These are phyloP conservation scores for Triplophysa dalaica DNA, from an alignment of 2,113 vertebrate species.

Conservation along the genomic window DNA sequence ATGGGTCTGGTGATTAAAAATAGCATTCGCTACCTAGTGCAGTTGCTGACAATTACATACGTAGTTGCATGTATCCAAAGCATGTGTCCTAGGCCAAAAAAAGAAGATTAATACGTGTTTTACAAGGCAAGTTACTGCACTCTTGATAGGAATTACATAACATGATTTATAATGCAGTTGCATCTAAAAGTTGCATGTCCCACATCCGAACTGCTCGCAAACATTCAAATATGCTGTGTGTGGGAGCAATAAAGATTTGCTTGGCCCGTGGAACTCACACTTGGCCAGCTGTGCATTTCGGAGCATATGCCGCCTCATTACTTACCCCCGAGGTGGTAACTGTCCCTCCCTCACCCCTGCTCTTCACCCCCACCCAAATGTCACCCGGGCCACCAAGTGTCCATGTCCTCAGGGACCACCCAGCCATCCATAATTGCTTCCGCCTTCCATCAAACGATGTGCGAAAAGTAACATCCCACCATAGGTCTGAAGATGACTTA, in stretches of 20 bases:
- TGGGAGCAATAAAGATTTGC: not conserved
- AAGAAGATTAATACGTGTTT: no score
- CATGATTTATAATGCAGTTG: not conserved
- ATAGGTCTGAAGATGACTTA: constrained; percentile 1
- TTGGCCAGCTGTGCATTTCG: constrained; percentile 51
- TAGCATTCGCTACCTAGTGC: not conserved
- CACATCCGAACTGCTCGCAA: not conserved
- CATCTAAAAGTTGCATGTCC: not conserved
- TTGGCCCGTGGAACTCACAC: constrained; percentile 30
- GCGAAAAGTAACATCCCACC: constrained; percentile 35
- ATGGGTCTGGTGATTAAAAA: constrained; percentile 18
- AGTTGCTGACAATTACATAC: not conserved
- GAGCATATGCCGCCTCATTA: constrained; percentile 67
- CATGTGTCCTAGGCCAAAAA: no score
- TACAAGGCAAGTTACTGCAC: no score
- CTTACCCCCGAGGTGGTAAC: constrained; percentile 52
- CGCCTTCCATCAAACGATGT: constrained; percentile 58
- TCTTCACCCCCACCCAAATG: constrained; percentile 57
- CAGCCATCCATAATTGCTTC: constrained; percentile 69
- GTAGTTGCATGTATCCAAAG: not conserved
- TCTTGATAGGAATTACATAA: no score
- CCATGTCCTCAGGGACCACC: constrained; percentile 64
- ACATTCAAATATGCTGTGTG: constrained; percentile 3
- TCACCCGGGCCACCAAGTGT: constrained; percentile 67
- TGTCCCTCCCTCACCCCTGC: constrained; percentile 50